Percentiles rank a stretch among this genome's conserved stretches.
Evolutionary conservation across 2,888 invertebrate species (phyloP).

Genomic region (Lamproptera curius): DNA sequence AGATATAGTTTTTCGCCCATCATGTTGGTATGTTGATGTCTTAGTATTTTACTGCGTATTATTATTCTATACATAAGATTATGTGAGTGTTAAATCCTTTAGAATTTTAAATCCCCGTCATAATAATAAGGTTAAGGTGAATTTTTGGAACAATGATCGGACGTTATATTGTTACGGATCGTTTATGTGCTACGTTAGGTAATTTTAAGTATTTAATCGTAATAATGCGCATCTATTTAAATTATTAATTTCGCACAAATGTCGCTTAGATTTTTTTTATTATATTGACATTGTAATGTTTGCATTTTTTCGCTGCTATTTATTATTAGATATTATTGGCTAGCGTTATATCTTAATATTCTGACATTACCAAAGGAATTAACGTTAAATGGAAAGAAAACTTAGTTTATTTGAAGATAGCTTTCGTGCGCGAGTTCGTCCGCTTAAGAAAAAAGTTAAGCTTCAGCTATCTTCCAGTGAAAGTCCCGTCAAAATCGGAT

Average conservation of each 20-base stretch:
- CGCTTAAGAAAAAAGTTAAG: too few species aligned
- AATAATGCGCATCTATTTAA: not conserved
- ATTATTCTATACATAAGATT: not conserved
- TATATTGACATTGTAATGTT: not conserved
- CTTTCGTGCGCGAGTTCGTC: too few species aligned
- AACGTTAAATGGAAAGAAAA: too few species aligned
- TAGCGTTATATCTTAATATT: too few species aligned
- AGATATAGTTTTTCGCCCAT: not conserved
- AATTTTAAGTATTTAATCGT: not conserved
- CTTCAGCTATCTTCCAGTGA: too few species aligned
- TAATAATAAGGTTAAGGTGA: not conserved
- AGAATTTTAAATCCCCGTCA: not conserved
- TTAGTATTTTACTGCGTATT: not conserved
- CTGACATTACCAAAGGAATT: too few species aligned
- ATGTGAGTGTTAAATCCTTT: not conserved
- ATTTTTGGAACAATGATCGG: too few species aligned
- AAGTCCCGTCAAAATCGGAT: too few species aligned
- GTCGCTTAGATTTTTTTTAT: not conserved
- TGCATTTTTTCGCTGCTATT: not conserved
- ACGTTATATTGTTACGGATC: too few species aligned
- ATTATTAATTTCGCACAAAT: not conserved
- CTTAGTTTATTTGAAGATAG: too few species aligned
- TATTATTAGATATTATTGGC: not conserved
- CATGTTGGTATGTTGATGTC: not conserved
- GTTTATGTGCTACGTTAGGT: too few species aligned